phyloP scores from a whole-genome alignment of 2,888 invertebrate genomes.

The Marronus borbonicus region DNA sequence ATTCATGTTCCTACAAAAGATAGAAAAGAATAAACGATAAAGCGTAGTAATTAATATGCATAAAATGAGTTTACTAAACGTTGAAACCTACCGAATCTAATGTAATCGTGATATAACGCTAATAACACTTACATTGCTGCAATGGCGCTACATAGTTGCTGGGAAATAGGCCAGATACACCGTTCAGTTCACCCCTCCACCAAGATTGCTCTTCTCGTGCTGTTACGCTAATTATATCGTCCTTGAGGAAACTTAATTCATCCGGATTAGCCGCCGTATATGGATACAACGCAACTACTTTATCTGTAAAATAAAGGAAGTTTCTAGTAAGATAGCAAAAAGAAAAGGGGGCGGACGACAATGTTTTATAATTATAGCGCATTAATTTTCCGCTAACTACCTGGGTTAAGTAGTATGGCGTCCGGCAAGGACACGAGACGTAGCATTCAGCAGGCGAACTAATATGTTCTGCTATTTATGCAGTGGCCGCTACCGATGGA shows the following conservation, averaged over 20 bases:
- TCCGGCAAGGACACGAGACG: no score
- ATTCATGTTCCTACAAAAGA: slow-evolving; percentile 67
- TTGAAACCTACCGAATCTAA: not conserved
- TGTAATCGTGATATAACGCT: not conserved
- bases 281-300: slow-evolving; percentile 93
- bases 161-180: slow-evolving; percentile 92
- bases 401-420: no score
- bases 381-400: no score
- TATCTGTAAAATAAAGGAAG: slow-evolving; percentile 72
- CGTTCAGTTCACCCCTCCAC: slow-evolving; percentile 97
- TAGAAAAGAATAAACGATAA: slow-evolving; percentile 47
- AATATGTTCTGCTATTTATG: no score
- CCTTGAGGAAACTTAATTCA: slow-evolving; percentile 93
- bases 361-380: no score
- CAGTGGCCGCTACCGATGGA: no score
- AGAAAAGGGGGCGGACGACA: no score
- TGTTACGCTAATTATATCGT: slow-evolving; percentile 90
- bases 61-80: not conserved
- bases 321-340: no score
- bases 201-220: slow-evolving; percentile 96
- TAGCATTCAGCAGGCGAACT: no score
- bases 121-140: slow-evolving; percentile 74
- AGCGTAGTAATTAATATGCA: not conserved
- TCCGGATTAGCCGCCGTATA: slow-evolving; percentile 96
- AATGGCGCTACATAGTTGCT: slow-evolving; percentile 93